A percentile compares a stretch with the other conserved stretches of the same genome.
Conservation (phyloP, 2,113 vertebrate genomes). For the Callopanchax toddi region DNA sequence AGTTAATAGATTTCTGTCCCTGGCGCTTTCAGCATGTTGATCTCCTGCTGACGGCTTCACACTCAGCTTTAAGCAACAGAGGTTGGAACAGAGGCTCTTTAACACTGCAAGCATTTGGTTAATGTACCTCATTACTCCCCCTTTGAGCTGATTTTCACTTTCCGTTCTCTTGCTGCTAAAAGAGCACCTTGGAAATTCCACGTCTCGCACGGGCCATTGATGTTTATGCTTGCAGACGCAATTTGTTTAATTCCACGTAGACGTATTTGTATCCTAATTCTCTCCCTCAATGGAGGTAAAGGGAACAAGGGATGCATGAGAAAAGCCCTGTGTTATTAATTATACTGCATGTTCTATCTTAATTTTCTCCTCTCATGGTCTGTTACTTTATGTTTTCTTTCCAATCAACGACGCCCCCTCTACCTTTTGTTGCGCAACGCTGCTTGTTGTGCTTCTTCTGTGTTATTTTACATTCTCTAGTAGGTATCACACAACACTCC, state of each 20-base stretch:
- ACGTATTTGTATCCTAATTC: conserved; percentile 62
- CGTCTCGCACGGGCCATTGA: conserved; percentile 60
- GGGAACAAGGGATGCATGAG: conserved; percentile 53
- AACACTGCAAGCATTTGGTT: conserved; percentile 67
- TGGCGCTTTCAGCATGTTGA: conserved; percentile 63
- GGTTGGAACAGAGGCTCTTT: conserved; percentile 59
- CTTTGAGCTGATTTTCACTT: conserved; percentile 65
- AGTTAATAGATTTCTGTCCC: conserved; percentile 72
- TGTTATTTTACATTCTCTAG: conserved; percentile 45
- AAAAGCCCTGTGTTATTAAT: conserved; percentile 54
- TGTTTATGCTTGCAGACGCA: conserved; percentile 69
- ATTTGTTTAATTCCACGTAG: conserved; percentile 60
- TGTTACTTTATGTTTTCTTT: conserved; percentile 15
- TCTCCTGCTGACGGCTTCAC: conserved; percentile 67
- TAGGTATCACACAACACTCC: conserved; percentile 52
- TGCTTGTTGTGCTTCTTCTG: conserved; percentile 44
- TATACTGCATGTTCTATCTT: conserved; percentile 41
- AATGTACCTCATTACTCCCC: conserved; percentile 67
- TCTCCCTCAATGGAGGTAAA: conserved; percentile 33
- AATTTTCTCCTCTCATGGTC: conserved; percentile 26
- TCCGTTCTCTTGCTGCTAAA: conserved; percentile 51
- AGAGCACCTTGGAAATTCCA: conserved; percentile 57
- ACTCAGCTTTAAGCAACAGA: conserved; percentile 52
- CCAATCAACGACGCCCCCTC: conserved; percentile 29
- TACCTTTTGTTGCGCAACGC: conserved; percentile 18